phyloP scores from a whole-genome alignment of 2,797 vertebrate genomes.

The Cynopterus sphinx region DNA sequence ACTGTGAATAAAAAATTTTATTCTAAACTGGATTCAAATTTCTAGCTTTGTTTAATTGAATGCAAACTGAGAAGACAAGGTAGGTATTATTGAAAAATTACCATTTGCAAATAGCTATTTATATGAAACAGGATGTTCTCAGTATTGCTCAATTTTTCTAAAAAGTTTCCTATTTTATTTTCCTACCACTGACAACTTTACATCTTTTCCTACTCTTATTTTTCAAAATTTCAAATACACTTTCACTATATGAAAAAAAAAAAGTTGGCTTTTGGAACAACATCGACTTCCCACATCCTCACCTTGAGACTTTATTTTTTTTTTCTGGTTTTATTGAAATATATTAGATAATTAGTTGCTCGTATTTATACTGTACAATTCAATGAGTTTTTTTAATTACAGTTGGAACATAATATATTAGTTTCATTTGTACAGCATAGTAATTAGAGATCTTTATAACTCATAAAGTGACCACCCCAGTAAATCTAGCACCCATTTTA shows the following conservation, averaged over 20 bases:
- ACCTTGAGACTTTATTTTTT: background rate
- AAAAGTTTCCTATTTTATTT: background rate
- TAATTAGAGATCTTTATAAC: no score
- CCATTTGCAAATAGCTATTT: background rate
- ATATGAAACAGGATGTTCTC: background rate
- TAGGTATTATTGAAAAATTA: background rate
- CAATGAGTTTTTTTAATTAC: no score
- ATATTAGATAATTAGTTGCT: no score
- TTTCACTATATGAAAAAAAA: background rate
- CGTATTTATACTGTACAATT: no score
- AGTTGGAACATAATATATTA: no score
- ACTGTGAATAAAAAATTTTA: background rate
- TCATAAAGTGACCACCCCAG: no score
- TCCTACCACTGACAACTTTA: background rate
- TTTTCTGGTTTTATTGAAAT: no score
- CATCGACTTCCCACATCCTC: background rate
- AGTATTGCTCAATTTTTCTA: background rate
- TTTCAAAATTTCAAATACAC: background rate
- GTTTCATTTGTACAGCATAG: no score
- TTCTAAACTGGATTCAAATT: slow-evolving; percentile 21
- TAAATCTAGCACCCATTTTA: no score
- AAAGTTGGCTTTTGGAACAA: background rate
- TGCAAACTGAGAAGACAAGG: background rate
- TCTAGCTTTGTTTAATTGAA: background rate
- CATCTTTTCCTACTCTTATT: background rate